Base-by-base conservation (phyloP, 2,888 invertebrate genomes). In the Saturnia japonica region DNA sequence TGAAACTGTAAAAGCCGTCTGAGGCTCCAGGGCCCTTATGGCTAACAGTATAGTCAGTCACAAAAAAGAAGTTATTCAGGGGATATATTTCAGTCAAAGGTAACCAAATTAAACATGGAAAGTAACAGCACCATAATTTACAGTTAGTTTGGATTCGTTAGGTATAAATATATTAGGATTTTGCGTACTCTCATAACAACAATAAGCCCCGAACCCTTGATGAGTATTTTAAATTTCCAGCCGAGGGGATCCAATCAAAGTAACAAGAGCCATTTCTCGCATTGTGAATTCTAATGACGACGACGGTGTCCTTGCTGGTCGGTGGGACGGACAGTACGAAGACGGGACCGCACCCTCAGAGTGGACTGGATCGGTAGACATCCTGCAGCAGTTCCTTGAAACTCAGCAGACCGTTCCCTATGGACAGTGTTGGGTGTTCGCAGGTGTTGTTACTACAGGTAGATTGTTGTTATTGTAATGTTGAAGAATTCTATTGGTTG, bases 351-450 rank as follows among this genome's bases (percentile, higher is more conserved):
- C 96, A 0, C 97, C 98, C 0, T 95, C 96, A 0, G 95, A 96
- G 22, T 98, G 98, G 97, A 96, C 97, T 0, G 97, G 97, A 68
- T 97, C 97, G 43, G 96, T 96, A 11, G 95, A 96, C 66, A 97
- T 97, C 80, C 88, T 98, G 69, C 95, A 96, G 70, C 92, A 97
- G 84, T 98, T 96, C 88, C 85, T 95, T 75, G 95, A 95, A 84
- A 96, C 94, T 0, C 94, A 95, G 74, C 88, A 94, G 64, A 95
- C 96, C 9, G 97, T 98, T 12, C 95, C 95, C 25, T 98, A 97
- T 80, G 98, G 97, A 6, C 98, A 98, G 83, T 98, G 98, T 85
- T 98, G 97, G 97, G 97, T 97, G 2, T 98, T 97, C 83, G 96
- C 97, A 45, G 97, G 97, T 0, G 96, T 97, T 19, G 95, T 96